A percentile compares a stretch with the other conserved stretches of the same genome.
These are phyloP conservation scores for Tetramorium alpestre DNA, from an alignment of 1,140 invertebrate genomes.

Conservation along the genomic window DNA sequence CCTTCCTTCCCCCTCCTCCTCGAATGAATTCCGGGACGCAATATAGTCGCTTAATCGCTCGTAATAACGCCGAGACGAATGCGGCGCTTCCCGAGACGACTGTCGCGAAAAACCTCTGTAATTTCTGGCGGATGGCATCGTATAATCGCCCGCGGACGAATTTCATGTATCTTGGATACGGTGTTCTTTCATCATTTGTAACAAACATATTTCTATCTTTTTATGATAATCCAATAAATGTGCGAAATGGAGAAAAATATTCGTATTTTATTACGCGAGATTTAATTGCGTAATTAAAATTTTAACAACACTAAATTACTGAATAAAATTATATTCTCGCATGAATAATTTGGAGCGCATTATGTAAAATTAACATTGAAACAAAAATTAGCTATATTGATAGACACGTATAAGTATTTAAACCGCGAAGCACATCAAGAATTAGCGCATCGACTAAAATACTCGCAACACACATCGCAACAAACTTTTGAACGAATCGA, in stretches of 20 bases:
- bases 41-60: constrained; percentile 74
- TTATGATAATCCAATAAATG: neutral
- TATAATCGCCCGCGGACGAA: constrained; percentile 52
- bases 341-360: neutral
- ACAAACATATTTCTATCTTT: neutral
- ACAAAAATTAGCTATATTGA: neutral
- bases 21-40: constrained; percentile 70
- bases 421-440: neutral
- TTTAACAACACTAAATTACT: neutral
- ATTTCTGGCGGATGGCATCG: constrained; percentile 66
- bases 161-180: constrained; percentile 18
- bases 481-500: constrained; percentile 56
- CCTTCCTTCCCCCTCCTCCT: neutral
- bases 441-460: constrained; percentile 32
- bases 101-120: constrained; percentile 66
- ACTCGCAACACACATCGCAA: constrained; percentile 34
- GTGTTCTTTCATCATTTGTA: constrained; percentile 31
- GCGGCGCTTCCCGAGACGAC: constrained; percentile 59
- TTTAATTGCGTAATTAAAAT: neutral
- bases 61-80: constrained; percentile 76
- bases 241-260: neutral
- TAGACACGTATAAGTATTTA: neutral
- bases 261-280: neutral
- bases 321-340: neutral
- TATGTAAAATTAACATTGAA: neutral